Percentiles rank a stretch among this genome's conserved stretches.
Evolutionary conservation across 2,888 invertebrate genomes (phyloP).

Genomic region (Netelia virgata): DNA sequence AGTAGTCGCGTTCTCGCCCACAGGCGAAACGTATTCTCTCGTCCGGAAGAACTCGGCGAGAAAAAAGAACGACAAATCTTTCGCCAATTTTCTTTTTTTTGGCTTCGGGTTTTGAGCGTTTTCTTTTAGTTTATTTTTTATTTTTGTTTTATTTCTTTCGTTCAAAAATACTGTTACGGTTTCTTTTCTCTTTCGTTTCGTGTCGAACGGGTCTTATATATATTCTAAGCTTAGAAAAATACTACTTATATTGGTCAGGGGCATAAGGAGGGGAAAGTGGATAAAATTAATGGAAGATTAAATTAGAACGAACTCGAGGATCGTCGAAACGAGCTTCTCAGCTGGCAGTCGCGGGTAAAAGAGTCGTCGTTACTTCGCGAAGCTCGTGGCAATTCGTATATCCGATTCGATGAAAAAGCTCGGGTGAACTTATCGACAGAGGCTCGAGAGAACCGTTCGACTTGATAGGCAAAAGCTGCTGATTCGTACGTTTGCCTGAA

Average conservation of each 20-base stretch:
- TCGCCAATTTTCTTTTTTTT: constrained; percentile 4
- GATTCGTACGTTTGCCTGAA: constrained; percentile 78
- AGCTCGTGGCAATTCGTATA: constrained; percentile 81
- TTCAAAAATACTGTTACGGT: constrained; percentile 59
- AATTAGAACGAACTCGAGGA: not conserved
- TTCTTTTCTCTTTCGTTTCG: constrained; percentile 21
- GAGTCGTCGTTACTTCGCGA: constrained; percentile 81
- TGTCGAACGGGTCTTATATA: constrained; percentile 29
- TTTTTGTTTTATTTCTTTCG: constrained; percentile 1
- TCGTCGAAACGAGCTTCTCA: constrained; percentile 68
- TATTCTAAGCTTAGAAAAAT: constrained; percentile 45
- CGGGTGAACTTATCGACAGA: constrained; percentile 74
- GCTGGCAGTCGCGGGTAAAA: constrained; percentile 81
- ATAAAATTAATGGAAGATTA: not conserved
- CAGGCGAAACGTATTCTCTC: constrained; percentile 4
- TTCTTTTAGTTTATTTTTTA: not conserved
- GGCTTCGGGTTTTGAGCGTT: not conserved
- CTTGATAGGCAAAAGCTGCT: constrained; percentile 76
- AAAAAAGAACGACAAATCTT: not conserved
- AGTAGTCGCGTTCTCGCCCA: constrained; percentile 8
- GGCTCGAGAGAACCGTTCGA: constrained; percentile 70
- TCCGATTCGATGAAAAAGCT: constrained; percentile 79
- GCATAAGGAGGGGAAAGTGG: not conserved
- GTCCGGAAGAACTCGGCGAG: not conserved
- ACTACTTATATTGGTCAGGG: constrained; percentile 18